phyloP scores from a whole-genome alignment of 1,140 invertebrate species.

The Lysiphlebus fabarum region DNA sequence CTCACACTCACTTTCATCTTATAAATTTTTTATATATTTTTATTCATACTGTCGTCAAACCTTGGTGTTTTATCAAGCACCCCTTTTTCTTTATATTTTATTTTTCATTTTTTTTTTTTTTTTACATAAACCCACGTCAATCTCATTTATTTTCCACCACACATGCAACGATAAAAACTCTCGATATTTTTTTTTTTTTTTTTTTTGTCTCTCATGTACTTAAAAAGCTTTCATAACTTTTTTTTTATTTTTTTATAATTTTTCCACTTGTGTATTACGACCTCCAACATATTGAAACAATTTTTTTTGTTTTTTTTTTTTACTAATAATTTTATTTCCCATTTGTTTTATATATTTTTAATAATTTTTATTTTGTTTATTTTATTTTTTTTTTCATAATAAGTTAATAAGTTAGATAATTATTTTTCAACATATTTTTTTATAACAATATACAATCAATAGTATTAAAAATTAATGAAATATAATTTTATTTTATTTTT shows the following conservation, averaged over 20 bases:
- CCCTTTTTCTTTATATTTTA: conserved; percentile 4
- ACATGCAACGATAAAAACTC: conserved; percentile 21
- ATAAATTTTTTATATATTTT: not conserved
- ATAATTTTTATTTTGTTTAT: too few relatives aligned
- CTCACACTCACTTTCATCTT: conserved; percentile 17
- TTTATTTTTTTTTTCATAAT: too few relatives aligned
- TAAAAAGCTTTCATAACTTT: conserved; percentile 10
- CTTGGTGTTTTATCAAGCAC: conserved; percentile 1
- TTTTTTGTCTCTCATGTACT: conserved; percentile 1
- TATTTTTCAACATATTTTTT: too few relatives aligned
- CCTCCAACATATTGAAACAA: conserved; percentile 11
- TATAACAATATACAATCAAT: too few relatives aligned
- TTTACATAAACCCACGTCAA: conserved; percentile 2
- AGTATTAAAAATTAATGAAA: too few relatives aligned
- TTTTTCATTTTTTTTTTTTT: not conserved
- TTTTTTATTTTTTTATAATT: conserved; percentile 35
- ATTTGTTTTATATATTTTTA: too few relatives aligned
- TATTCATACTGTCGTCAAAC: not conserved
- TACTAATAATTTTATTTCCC: not conserved
- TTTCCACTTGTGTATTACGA: conserved; percentile 16
- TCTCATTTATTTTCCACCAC: conserved; percentile 17
- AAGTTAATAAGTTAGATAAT: too few relatives aligned
- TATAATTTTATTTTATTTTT: too few relatives aligned
- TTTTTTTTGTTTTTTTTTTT: conserved; percentile 16
- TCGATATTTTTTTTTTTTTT: conserved; percentile 18